phyloP scores from a whole-genome alignment of 1,140 invertebrate genomes.

The Dendroctonus ponderosae region DNA sequence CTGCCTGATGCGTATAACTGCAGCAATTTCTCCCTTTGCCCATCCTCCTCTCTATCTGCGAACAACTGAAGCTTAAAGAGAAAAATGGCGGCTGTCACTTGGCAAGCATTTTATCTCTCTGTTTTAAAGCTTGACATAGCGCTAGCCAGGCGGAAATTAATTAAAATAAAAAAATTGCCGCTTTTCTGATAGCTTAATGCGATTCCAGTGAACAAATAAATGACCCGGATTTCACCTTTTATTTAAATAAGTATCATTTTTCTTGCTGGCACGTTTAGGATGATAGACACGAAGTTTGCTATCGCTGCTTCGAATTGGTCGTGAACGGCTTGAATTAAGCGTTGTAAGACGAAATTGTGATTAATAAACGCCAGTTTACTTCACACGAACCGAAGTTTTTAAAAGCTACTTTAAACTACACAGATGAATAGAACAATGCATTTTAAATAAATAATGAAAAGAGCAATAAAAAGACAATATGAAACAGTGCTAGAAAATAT shows the following conservation, averaged over 20 bases:
- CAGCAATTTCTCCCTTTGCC: constrained; percentile 18
- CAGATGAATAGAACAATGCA: no score
- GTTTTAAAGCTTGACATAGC: constrained; percentile 35
- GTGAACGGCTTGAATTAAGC: no score
- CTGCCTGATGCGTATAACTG: constrained; percentile 24
- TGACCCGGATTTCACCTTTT: constrained; percentile 27
- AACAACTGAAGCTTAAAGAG: constrained; percentile 37
- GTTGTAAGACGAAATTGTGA: no score
- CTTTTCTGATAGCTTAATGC: constrained; percentile 31
- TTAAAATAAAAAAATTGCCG: constrained; percentile 34
- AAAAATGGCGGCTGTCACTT: constrained; percentile 35
- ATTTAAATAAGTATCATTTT: constrained; percentile 32
- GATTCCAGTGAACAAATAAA: constrained; percentile 30
- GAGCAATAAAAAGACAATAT: no score
- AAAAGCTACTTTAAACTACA: no score
- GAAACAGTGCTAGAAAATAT: no score
- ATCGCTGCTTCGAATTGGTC: no score
- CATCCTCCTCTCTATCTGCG: constrained; percentile 18
- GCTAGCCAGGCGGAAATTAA: constrained; percentile 31
- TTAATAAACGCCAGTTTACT: no score
- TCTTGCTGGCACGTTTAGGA: not conserved
- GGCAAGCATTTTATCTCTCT: constrained; percentile 35
- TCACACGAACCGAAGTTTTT: no score
- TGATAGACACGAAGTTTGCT: no score
- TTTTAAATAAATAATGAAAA: no score